phyloP scores from a whole-genome alignment of 2,888 invertebrate genomes.

The Lamproptera curius region DNA sequence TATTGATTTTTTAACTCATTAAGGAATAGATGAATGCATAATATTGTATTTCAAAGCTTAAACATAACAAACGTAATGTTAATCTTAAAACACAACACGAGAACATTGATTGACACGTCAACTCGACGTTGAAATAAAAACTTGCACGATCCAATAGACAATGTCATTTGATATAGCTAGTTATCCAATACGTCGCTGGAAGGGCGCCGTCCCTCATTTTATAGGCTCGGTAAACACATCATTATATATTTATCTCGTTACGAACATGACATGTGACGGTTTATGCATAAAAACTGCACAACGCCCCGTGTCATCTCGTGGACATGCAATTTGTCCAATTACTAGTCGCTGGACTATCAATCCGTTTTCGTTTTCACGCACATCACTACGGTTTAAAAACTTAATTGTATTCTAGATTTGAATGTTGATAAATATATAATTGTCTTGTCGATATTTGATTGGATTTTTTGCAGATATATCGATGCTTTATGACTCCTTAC shows the following conservation, averaged over 20 bases:
- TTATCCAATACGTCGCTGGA: constrained; percentile 33
- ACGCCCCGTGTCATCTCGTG: not conserved
- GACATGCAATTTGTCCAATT: constrained; percentile 1
- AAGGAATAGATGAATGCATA: not conserved
- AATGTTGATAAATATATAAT: too few relatives aligned
- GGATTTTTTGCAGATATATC: too few relatives aligned
- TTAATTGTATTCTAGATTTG: too few relatives aligned
- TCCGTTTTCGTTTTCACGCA: too few relatives aligned
- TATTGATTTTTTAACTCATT: not conserved
- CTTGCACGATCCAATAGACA: constrained; percentile 41
- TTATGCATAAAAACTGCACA: constrained; percentile 1
- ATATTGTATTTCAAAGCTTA: not conserved
- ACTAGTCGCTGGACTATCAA: too few relatives aligned
- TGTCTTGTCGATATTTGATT: too few relatives aligned
- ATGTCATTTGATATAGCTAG: constrained; percentile 44
- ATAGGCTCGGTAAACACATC: constrained; percentile 29
- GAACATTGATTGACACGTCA: constrained; percentile 1
- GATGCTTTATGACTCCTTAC: too few relatives aligned
- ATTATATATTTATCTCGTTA: constrained; percentile 28
- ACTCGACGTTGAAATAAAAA: constrained; percentile 35
- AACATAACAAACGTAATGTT: not conserved
- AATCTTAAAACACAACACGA: not conserved
- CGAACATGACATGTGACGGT: not conserved
- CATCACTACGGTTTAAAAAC: too few relatives aligned
- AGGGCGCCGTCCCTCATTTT: constrained; percentile 38